Conservation (phyloP, 2,113 vertebrate genomes). For the Hassar affinis region DNA sequence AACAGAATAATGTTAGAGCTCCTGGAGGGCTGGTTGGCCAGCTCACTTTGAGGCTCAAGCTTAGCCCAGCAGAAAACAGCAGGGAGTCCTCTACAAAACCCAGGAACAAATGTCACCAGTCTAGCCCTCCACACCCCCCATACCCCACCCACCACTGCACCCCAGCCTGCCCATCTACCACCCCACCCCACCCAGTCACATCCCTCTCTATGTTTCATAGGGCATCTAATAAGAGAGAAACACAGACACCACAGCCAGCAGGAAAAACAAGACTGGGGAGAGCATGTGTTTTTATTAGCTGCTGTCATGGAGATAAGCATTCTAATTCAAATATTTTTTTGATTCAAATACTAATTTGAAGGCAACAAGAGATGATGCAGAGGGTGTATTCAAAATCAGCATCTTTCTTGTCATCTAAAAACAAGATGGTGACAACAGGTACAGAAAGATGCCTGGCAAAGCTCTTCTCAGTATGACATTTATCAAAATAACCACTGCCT, state of each 20-base stretch:
- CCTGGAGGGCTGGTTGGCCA: slow-evolving; percentile 51
- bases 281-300: slow-evolving; percentile 39
- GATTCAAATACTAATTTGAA: slow-evolving; percentile 49
- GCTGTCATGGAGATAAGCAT: slow-evolving; percentile 50
- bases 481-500: slow-evolving; percentile 44
- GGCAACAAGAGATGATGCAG: slow-evolving; percentile 38
- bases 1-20: slow-evolving; percentile 40
- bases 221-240: slow-evolving; percentile 42
- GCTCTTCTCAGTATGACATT: slow-evolving; percentile 38
- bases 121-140: not conserved
- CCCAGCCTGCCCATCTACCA: slow-evolving; percentile 31
- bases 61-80: slow-evolving; percentile 52
- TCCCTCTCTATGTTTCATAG: slow-evolving; percentile 27
- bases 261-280: slow-evolving; percentile 33
- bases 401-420: slow-evolving; percentile 43
- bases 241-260: slow-evolving; percentile 24
- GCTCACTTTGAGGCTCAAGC: slow-evolving; percentile 56
- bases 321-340: too few species aligned
- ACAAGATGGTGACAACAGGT: slow-evolving; percentile 55
- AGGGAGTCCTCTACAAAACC: slow-evolving; percentile 58
- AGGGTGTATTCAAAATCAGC: slow-evolving; percentile 33
- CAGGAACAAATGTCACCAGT: slow-evolving; percentile 58
- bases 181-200: slow-evolving; percentile 32
- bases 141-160: slow-evolving; percentile 22
- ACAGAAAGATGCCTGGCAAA: slow-evolving; percentile 31